Base-by-base conservation (phyloP, 2,113 vertebrate genomes). In the Ovibos moschatus region DNA sequence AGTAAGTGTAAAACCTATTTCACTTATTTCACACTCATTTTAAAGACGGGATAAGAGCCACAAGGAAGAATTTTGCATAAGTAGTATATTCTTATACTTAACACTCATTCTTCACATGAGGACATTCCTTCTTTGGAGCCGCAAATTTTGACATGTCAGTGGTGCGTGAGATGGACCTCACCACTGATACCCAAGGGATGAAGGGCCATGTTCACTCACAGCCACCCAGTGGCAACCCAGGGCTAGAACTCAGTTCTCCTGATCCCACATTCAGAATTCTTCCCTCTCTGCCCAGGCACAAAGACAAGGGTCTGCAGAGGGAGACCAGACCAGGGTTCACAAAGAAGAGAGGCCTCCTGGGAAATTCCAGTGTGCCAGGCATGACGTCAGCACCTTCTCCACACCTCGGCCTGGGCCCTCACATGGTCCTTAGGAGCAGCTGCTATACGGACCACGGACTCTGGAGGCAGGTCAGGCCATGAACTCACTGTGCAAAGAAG, bases 341-440 rank as follows among this genome's bases (percentile, higher is more conserved):
- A 57, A 51, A 27, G 40, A 64, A 53, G 23, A 71, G 40, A 50
- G 12, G 55, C 13, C 50, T 67, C 93, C 60, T 7, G 30, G 2
- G 60, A 17, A 47, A 47, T 9, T 7, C 81, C 62, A 14, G 2
- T 0, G 4, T n/a, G 16, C 16, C 6, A 27, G 51, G 58, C 15
- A 0, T 2, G 81, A 84, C 0, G 3, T 43, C 6, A 0, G 58
- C 0, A 2, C 40, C 15, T 8, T 1, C 6, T 3, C 74, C 45
- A 30, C 51, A 45, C 15, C 58, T 28, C 6, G 0, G 0, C 1
- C 33, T 7, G 16, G 40, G 11, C 8, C 45, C 33, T 33, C 45
- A 6, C 5, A 8, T 0, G 0, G 19, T 15, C 23, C 1, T 4
- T 9, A 51, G n/a, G n/a, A 36, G 33, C 82, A 53, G 67, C 53